Base-by-base conservation (phyloP, 2,888 invertebrate species). In the Chrysodeixis includens region DNA sequence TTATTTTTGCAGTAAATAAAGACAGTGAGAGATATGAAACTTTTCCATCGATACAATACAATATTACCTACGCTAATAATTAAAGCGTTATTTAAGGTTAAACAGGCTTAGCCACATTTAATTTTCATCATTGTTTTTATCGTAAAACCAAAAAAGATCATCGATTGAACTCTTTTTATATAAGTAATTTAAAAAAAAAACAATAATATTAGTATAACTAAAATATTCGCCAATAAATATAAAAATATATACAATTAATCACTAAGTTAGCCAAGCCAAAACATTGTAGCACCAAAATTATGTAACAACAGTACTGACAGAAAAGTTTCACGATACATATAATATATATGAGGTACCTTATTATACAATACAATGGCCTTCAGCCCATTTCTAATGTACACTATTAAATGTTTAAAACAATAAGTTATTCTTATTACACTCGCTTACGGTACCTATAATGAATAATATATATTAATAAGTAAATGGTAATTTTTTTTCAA, bases 231-330 rank as follows among this genome's bases (percentile, higher is more conserved):
- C 92, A 92, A 93, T 92, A 93, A 93, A 92, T 90, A 92, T 82
- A 86, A 89, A 86, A 79, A 87, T 90, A 91, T 89, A 83, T 90
- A 92, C 89, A 92, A 91, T 90, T 92, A 92, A 92, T 87, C 71
- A 87, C 91, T 93, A 93, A 86, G 90, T 93, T 92, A 94, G 94
- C 93, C 91, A 93, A 94, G 94, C 94, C 93, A 92, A 94, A 93
- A 90, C 88, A 91, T 76, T 84, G 87, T 94, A 95, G 94, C 94
- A 95, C 94, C 94, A 92, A 94, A 93, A 92, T 86, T 91, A 88
- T 89, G 80, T 80, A 88, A 90, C 84, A 86, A 84, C 60, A 79
- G 91, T 91, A 92, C 86, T 86, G 93, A 94, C 84, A 94, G 94
- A 94, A 94, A 94, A 94, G 93, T 94, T 94, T 93, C 94, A 88